Conservation (phyloP, 1,140 invertebrate species). For the Dreissena rostriformis region DNA sequence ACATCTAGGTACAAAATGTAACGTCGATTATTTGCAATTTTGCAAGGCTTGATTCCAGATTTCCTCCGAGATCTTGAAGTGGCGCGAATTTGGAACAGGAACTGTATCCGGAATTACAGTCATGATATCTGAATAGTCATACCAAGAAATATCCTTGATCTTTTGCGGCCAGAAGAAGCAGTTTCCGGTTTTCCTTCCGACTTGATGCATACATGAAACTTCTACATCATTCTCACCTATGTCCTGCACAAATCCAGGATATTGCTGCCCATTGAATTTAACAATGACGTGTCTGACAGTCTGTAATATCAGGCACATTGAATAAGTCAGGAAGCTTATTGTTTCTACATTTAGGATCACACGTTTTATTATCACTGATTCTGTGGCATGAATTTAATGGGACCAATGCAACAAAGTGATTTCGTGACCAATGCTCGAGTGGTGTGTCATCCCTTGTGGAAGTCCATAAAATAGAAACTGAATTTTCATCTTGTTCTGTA, state of each 20-base stretch:
- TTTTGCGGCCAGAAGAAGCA: constrained; percentile 29
- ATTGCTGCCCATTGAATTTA: neutral
- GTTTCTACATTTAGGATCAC: neutral
- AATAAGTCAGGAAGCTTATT: too few relatives aligned
- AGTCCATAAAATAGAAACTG: constrained; percentile 27
- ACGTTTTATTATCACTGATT: neutral
- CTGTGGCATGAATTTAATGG: neutral
- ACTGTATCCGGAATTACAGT: constrained; percentile 12
- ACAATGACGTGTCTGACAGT: neutral
- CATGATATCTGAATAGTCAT: constrained; percentile 15
- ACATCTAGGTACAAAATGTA: too few relatives aligned
- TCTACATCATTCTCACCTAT: constrained; percentile 3
- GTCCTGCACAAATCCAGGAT: constrained; percentile 16
- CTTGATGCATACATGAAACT: constrained; percentile 30
- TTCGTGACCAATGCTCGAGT: constrained; percentile 3
- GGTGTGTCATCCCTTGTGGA: constrained; percentile 3
- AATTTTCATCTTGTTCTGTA: neutral
- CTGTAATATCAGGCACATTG: neutral
- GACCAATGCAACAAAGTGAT: constrained; percentile 1
- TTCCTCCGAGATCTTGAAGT: too few relatives aligned
- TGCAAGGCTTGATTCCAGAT: too few relatives aligned
- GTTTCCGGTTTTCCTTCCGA: constrained; percentile 5
- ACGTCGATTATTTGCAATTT: too few relatives aligned
- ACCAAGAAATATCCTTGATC: constrained; percentile 24
- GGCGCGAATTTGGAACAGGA: neutral